These are phyloP conservation scores for Ailuropoda melanoleuca DNA, from an alignment of 2,113 vertebrate species.

Conservation along the genomic window DNA sequence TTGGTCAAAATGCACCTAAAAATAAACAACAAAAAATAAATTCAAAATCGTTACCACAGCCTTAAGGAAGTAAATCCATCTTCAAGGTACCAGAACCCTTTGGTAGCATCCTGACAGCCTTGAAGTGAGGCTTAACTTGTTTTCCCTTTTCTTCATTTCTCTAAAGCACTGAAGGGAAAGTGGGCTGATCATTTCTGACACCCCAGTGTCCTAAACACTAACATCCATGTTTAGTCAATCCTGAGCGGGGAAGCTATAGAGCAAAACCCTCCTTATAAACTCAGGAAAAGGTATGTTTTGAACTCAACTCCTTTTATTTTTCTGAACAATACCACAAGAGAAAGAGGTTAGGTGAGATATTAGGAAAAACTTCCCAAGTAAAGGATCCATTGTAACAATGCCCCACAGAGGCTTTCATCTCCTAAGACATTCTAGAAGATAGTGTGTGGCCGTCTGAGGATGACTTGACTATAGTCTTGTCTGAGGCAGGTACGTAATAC, in stretches of 20 bases:
- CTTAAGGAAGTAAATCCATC: background rate
- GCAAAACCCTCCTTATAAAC: background rate
- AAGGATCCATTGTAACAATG: background rate
- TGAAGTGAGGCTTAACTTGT: background rate
- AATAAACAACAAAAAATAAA: background rate
- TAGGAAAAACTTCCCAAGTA: background rate
- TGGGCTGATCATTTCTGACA: background rate
- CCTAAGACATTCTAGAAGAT: background rate
- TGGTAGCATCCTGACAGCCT: background rate
- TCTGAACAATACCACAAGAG: conserved; percentile 20
- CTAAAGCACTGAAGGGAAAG: background rate
- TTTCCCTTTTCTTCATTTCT: background rate
- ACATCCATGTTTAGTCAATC: background rate
- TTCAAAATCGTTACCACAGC: conserved; percentile 1
- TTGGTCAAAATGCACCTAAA: conserved; percentile 94
- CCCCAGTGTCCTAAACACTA: background rate
- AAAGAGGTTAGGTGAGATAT: background rate
- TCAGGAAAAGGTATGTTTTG: background rate
- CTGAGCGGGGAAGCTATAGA: background rate
- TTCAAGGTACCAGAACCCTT: background rate
- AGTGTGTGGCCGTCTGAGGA: background rate
- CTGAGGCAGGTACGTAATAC: conserved; percentile 38
- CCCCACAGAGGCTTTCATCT: background rate
- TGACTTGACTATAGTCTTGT: background rate
- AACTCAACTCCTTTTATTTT: conserved; percentile 25